phyloP scores from a whole-genome alignment of 2,888 invertebrate genomes.

The Sialis lutaria region DNA sequence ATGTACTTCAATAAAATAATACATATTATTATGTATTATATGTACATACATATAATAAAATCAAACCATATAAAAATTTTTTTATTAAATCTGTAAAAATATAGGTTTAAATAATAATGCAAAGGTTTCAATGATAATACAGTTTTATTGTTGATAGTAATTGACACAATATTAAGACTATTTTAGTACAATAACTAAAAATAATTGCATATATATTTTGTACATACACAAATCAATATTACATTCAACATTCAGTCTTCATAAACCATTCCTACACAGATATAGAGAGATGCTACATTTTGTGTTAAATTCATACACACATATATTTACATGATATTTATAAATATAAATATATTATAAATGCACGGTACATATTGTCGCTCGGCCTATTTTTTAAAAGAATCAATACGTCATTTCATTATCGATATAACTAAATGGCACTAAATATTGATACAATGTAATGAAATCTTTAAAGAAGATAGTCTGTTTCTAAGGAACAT shows the following conservation, averaged over 20 bases:
- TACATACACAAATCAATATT: slow-evolving; percentile 22
- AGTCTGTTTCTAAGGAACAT: too few species aligned
- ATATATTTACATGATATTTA: not conserved
- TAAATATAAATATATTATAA: not conserved
- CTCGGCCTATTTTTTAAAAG: not conserved
- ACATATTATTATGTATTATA: too few species aligned
- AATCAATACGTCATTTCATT: too few species aligned
- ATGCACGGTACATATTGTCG: not conserved
- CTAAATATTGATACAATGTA: too few species aligned
- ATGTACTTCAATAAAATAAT: too few species aligned
- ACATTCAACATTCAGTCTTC: slow-evolving; percentile 25
- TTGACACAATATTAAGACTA: not conserved
- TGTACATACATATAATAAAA: too few species aligned
- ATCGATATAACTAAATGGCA: too few species aligned
- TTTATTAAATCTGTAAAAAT: too few species aligned
- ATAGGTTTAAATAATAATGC: too few species aligned
- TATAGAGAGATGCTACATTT: not conserved
- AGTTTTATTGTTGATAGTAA: not conserved
- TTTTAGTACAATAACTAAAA: not conserved
- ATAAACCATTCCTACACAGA: slow-evolving; percentile 12
- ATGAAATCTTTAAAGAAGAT: too few species aligned
- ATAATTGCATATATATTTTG: not conserved
- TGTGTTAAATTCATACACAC: not conserved
- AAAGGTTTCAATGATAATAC: too few species aligned
- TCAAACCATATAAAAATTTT: too few species aligned